Base-by-base conservation (phyloP, 2,113 vertebrate species). In the Cinclus mexicanus region DNA sequence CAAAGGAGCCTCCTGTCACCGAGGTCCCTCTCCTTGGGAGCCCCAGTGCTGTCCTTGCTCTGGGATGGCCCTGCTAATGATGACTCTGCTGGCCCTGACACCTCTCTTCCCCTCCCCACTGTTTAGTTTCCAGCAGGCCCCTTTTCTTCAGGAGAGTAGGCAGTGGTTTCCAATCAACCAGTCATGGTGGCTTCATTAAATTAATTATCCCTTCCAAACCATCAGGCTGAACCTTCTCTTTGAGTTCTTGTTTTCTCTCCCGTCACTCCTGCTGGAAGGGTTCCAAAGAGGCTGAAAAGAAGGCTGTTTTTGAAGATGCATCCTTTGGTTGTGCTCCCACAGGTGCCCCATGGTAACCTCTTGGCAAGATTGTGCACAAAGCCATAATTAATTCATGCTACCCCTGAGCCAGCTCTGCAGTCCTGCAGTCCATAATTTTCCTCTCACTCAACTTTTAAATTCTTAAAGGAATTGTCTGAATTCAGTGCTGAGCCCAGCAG, bases 21-120 rank as follows among this genome's bases (percentile, higher is more conserved):
- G 0, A 69, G 49, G 8, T 49, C 15, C 59, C 19, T 42, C 29
- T 15, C 37, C 3, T 0, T 5, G 17, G 80, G 37, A 83, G 24
- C 37, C 10, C 23, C 61, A 12, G 56, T 9, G 29, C 56, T 13
- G 1, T 29, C 46, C 41, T 56, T 47, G 44, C 69, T 18, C 53
- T 61, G 69, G 42, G 52, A 57, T 25, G 35, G 35, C 35, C 35
- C 35, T 37, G 35, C 35, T 37, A 8, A 37, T 37, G 35, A 37
- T 37, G 35, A 42, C 22, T 63, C 31, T 19, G 2, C 49, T 59
- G 76, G 25, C 20, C 24, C 46, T 77, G 28, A 24, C 29, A 47
- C 23, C n/a, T 61, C 53, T 17, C 35, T 65, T 59, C 31, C 47
- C 20, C 14, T 15, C 28, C 39, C 31, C 42, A 22, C 46, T 2